Percentiles rank a stretch among this genome's conserved stretches.
Evolutionary conservation across 2,113 vertebrate genomes (phyloP).

Genomic region (Ictalurus punctatus): DNA sequence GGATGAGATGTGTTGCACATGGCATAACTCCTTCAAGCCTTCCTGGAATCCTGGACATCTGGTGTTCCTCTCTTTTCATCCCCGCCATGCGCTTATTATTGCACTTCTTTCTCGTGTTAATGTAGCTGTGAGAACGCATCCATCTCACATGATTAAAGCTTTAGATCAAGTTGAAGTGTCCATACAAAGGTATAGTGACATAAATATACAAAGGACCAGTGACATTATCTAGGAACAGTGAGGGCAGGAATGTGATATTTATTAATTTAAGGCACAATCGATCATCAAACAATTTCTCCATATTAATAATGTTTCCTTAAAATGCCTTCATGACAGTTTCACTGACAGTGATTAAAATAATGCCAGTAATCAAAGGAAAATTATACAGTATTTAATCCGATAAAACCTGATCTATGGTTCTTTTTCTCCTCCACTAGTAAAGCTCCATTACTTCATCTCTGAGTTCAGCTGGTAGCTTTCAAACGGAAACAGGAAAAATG

Average conservation of each 20-base stretch:
- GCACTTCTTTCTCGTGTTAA: conserved; percentile 42
- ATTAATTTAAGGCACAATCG: neutral
- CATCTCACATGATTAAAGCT: neutral
- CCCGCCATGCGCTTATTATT: conserved; percentile 46
- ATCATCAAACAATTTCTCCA: neutral
- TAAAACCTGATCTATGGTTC: neutral
- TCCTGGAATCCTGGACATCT: conserved; percentile 72
- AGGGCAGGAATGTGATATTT: no score
- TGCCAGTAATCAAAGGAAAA: neutral
- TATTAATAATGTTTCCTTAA: no score
- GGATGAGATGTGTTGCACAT: conserved; percentile 67
- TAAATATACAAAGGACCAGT: neutral
- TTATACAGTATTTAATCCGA: neutral
- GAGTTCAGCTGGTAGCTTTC: neutral
- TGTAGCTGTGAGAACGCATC: neutral
- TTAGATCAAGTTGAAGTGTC: neutral
- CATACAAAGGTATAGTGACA: neutral
- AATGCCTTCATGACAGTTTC: neutral
- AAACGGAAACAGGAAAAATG: neutral
- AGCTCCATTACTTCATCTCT: neutral
- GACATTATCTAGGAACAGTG: neutral
- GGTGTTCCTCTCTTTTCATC: conserved; percentile 28
- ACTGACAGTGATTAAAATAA: neutral
- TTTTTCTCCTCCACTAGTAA: neutral
- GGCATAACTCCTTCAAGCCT: conserved; percentile 63